Percentiles rank a stretch among this genome's conserved stretches.
These are phyloP conservation scores for Ashinkailepas kermadecensis DNA, from an alignment of 2,888 invertebrate species.

Conservation along the genomic window DNA sequence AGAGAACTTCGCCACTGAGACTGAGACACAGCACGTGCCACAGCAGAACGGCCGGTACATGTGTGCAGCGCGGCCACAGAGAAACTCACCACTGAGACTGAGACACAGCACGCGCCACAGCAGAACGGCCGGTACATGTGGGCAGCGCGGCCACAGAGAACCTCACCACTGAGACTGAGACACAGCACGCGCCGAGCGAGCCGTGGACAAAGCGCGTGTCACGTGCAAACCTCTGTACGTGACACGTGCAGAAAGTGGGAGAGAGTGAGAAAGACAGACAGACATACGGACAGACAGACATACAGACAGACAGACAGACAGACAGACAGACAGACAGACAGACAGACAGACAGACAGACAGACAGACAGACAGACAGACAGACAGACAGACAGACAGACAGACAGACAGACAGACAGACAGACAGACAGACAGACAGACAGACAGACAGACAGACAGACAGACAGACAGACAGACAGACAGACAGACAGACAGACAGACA, in stretches of 20 bases:
- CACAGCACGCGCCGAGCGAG: too few relatives aligned
- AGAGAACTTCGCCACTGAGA: too few relatives aligned
- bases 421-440: not conserved
- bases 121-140: too few relatives aligned
- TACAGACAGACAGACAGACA: constrained; percentile 21
- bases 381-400: constrained; percentile 19
- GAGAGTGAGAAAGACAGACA: constrained; percentile 21
- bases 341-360: constrained; percentile 18
- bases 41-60: too few relatives aligned
- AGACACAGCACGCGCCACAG: too few relatives aligned
- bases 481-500: constrained; percentile 23
- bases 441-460: constrained; percentile 16
- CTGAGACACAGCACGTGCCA: too few relatives aligned
- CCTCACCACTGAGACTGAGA: too few relatives aligned
- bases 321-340: constrained; percentile 24
- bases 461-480: constrained; percentile 22
- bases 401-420: constrained; percentile 16
- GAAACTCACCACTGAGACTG: too few relatives aligned
- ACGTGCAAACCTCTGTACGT: too few relatives aligned
- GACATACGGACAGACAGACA: not conserved
- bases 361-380: constrained; percentile 19
- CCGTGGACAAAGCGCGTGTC: too few relatives aligned
- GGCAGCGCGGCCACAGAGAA: too few relatives aligned
- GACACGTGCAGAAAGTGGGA: not conserved
- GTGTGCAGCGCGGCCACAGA: too few relatives aligned